A percentile compares a stretch with the other conserved stretches of the same genome.
Evolutionary conservation across 2,797 vertebrate genomes (phyloP).

Genomic region (Rhinophrynus dorsalis): DNA sequence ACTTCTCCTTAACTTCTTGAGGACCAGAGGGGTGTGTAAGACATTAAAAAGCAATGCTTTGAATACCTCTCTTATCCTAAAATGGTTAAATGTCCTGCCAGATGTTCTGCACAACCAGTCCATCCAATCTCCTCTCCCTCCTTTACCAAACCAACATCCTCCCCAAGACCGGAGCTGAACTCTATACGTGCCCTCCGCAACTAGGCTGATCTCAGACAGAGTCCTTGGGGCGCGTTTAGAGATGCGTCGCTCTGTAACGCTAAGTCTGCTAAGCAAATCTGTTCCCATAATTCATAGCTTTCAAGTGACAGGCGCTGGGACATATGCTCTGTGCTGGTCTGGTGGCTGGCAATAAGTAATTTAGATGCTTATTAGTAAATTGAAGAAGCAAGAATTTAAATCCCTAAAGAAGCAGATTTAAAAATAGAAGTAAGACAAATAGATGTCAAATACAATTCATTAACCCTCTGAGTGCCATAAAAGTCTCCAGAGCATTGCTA

Average conservation of each 20-base stretch:
- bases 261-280: constrained; percentile 32
- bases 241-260: constrained; percentile 16
- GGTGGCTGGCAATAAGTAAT: constrained; percentile 34
- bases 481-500: too few species aligned
- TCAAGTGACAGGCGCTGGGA: constrained; percentile 30
- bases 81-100: too few species aligned
- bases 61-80: too few species aligned
- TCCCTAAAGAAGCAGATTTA: background rate
- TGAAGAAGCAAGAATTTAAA: background rate
- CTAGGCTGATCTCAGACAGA: constrained; percentile 25
- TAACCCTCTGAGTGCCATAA: too few species aligned
- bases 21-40: too few species aligned
- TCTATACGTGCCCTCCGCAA: constrained; percentile 9
- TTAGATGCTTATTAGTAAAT: constrained; percentile 43
- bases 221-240: constrained; percentile 43
- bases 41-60: too few species aligned
- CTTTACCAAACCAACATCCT: background rate
- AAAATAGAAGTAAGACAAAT: too few species aligned
- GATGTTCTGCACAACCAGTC: background rate
- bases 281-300: constrained; percentile 35
- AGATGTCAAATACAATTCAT: too few species aligned
- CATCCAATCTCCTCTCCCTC: background rate
- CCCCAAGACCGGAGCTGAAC: background rate
- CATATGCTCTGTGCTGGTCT: constrained; percentile 28
- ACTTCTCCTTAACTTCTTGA: too few species aligned